Evolutionary conservation across 2,888 invertebrate genomes (phyloP).

Genomic region (Baronia brevicornis): DNA sequence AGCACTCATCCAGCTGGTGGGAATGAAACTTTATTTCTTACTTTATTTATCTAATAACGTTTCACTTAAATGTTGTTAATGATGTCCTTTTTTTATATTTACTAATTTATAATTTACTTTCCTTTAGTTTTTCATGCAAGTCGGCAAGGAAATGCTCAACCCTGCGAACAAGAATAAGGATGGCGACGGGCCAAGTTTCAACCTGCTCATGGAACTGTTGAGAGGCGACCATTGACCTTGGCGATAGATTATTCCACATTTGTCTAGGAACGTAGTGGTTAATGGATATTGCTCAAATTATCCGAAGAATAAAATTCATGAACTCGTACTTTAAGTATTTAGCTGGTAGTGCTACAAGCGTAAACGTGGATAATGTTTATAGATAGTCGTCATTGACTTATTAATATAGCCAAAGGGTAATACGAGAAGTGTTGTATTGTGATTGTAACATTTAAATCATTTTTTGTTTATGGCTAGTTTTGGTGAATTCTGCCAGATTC

Average conservation of each 20-base stretch:
- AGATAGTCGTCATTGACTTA: too few relatives aligned
- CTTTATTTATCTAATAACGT: too few relatives aligned
- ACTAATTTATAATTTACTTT: conserved; percentile 12
- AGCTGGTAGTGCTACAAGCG: conserved; percentile 4
- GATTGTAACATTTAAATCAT: too few relatives aligned
- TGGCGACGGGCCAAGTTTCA: conserved; percentile 93
- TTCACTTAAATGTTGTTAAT: too few relatives aligned
- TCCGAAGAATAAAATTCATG: conserved; percentile 2
- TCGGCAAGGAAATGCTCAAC: conserved; percentile 94
- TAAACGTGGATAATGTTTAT: too few relatives aligned
- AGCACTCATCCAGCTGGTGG: too few relatives aligned
- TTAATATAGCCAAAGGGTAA: too few relatives aligned
- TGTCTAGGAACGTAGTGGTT: neutral
- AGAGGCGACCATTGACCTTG: conserved; percentile 89
- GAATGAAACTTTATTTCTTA: too few relatives aligned
- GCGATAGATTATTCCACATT: neutral
- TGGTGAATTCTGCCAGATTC: too few relatives aligned
- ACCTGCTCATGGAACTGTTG: conserved; percentile 95
- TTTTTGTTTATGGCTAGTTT: too few relatives aligned
- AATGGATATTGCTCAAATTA: conserved; percentile 13
- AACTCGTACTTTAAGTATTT: conserved; percentile 2
- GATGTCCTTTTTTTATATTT: neutral
- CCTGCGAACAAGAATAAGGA: conserved; percentile 89
- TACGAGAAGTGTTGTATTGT: too few relatives aligned
- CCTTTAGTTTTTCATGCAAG: conserved; percentile 76